A percentile compares a stretch with the other conserved stretches of the same genome.
These are phyloP conservation scores for Diuraphis noxia DNA, from an alignment of 1,140 invertebrate species.

Conservation along the genomic window DNA sequence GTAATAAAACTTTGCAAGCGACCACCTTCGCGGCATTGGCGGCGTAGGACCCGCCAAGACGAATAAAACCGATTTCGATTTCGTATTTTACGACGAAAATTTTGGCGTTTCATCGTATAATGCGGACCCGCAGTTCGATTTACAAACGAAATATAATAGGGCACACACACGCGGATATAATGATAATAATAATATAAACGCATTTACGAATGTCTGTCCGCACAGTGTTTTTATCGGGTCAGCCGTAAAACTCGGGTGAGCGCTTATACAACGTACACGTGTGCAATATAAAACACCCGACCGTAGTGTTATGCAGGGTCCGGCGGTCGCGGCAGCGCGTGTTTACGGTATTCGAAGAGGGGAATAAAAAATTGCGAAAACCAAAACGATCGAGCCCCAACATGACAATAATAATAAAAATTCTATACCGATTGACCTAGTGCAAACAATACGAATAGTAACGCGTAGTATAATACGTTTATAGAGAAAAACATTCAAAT, in stretches of 20 bases:
- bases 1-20: not conserved
- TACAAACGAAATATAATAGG: not conserved
- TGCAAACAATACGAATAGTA: no score
- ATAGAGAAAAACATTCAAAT: not conserved
- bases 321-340: no score
- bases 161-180: not conserved
- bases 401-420: not conserved
- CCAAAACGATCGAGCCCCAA: not conserved
- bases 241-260: slow-evolving; percentile 10
- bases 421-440: not conserved
- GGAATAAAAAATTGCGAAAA: not conserved
- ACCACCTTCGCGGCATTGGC: not conserved
- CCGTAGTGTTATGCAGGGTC: not conserved
- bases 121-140: not conserved
- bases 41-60: not conserved
- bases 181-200: not conserved
- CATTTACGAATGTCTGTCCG: not conserved
- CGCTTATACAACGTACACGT: not conserved
- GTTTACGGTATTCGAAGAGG: not conserved
- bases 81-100: slow-evolving; percentile 41
- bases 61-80: slow-evolving; percentile 37
- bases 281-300: not conserved
- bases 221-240: slow-evolving; percentile 15
- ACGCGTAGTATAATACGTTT: no score
- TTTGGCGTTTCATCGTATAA: not conserved